Evolutionary conservation across 2,113 vertebrate genomes (phyloP).

Genomic region (Cariama cristata): DNA sequence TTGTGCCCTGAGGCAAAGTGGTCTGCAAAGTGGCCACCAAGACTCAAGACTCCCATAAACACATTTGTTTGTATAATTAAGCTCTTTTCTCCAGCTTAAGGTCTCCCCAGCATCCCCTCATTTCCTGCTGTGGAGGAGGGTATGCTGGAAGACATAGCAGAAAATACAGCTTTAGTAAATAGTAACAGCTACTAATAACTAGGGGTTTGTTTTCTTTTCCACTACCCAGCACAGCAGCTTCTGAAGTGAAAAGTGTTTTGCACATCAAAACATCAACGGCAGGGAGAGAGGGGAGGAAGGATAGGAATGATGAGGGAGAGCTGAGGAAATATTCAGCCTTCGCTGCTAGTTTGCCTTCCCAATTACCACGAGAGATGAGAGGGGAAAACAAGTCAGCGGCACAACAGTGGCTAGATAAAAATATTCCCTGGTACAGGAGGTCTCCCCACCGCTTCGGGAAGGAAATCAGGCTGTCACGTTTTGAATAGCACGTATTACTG

Average conservation of each 20-base stretch:
- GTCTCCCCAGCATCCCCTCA: slow-evolving; percentile 1
- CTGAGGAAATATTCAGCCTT: background rate
- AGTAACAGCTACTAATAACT: background rate
- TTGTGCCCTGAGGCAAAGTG: background rate
- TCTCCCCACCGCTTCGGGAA: background rate
- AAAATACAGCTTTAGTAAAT: background rate
- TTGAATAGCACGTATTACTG: fast-evolving
- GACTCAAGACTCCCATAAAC: background rate
- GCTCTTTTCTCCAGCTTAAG: background rate
- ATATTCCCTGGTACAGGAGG: background rate
- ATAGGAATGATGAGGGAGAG: background rate
- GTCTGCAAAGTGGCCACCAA: background rate
- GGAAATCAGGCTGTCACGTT: background rate
- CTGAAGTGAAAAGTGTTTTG: slow-evolving; percentile 8
- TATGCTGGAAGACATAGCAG: background rate
- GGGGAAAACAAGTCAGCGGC: background rate
- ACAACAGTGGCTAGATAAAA: background rate
- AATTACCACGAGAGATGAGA: background rate
- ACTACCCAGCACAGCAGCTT: background rate
- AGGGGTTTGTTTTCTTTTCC: slow-evolving; percentile 34
- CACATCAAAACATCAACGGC: background rate
- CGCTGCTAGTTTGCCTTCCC: background rate
- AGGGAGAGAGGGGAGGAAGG: background rate
- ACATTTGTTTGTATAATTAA: background rate
- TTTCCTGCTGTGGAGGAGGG: slow-evolving; percentile 51